Percentiles rank a stretch among this genome's conserved stretches.
These are phyloP conservation scores for Hypselothyrea guttata DNA, from an alignment of 2,888 invertebrate species.

Conservation along the genomic window DNA sequence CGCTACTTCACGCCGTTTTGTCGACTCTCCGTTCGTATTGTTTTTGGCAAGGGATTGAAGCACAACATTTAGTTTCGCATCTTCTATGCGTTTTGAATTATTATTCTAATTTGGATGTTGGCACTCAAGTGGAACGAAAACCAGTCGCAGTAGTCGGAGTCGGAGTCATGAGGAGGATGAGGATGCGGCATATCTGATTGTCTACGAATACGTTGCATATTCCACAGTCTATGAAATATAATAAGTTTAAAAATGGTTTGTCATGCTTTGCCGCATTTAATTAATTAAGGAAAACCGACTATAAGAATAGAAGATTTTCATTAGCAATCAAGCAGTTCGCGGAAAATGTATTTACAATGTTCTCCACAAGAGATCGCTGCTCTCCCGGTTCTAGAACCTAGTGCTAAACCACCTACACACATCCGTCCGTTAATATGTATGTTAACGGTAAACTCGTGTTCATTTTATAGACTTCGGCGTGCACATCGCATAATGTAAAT, in stretches of 20 bases:
- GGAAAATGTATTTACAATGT: constrained; percentile 35
- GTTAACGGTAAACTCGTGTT: constrained; percentile 76
- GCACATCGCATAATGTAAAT: constrained; percentile 77
- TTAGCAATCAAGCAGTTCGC: constrained; percentile 27
- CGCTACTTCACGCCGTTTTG: constrained; percentile 34
- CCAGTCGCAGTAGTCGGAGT: constrained; percentile 1
- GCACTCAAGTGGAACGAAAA: constrained; percentile 65
- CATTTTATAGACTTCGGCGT: constrained; percentile 75
- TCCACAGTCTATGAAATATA: constrained; percentile 80
- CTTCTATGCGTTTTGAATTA: constrained; percentile 78
- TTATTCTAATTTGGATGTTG: constrained; percentile 71
- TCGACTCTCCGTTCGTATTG: constrained; percentile 27
- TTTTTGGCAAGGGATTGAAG: constrained; percentile 68
- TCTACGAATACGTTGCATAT: constrained; percentile 54
- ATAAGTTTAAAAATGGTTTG: constrained; percentile 77
- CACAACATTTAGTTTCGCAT: constrained; percentile 63
- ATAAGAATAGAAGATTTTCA: constrained; percentile 2
- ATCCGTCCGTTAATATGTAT: constrained; percentile 42
- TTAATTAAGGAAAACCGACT: constrained; percentile 30
- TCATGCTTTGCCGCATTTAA: constrained; percentile 13
- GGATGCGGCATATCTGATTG: constrained; percentile 26
- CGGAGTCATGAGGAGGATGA: background rate
- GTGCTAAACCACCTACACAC: constrained; percentile 29
- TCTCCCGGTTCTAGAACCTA: constrained; percentile 1
- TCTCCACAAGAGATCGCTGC: constrained; percentile 2